These are phyloP conservation scores for Falco rusticolus DNA, from an alignment of 2,797 vertebrate species.

Conservation along the genomic window DNA sequence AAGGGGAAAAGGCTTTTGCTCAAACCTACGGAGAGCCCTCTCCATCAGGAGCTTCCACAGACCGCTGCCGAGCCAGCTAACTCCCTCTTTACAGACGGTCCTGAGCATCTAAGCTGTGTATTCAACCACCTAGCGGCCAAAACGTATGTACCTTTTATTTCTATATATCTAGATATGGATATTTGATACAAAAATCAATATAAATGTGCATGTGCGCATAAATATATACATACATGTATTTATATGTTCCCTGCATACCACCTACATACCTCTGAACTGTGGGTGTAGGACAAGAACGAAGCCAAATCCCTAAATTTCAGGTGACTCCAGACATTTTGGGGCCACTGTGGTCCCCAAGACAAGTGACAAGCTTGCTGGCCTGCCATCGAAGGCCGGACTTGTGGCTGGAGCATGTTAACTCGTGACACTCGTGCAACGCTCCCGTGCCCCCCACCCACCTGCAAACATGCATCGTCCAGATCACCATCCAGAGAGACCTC, in stretches of 20 bases:
- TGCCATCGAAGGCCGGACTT: rapidly evolving
- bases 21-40: neutral
- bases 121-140: neutral
- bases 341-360: neutral
- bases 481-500: neutral
- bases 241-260: rapidly evolving
- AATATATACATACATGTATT: rapidly evolving
- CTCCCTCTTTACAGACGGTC: neutral
- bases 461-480: neutral
- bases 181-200: rapidly evolving
- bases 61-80: no score
- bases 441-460: neutral
- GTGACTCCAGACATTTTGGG: rapidly evolving
- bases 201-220: rapidly evolving
- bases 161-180: rapidly evolving
- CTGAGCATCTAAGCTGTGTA: no score
- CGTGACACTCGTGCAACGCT: neutral
- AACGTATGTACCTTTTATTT: rapidly evolving
- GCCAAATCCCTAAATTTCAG: neutral
- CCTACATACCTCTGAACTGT: rapidly evolving
- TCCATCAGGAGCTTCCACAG: neutral
- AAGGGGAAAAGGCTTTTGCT: no score
- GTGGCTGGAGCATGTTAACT: rapidly evolving
- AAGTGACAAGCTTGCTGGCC: rapidly evolving
- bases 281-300: neutral